Conservation (phyloP, 2,113 vertebrate species). For the Spilogale gracilis region DNA sequence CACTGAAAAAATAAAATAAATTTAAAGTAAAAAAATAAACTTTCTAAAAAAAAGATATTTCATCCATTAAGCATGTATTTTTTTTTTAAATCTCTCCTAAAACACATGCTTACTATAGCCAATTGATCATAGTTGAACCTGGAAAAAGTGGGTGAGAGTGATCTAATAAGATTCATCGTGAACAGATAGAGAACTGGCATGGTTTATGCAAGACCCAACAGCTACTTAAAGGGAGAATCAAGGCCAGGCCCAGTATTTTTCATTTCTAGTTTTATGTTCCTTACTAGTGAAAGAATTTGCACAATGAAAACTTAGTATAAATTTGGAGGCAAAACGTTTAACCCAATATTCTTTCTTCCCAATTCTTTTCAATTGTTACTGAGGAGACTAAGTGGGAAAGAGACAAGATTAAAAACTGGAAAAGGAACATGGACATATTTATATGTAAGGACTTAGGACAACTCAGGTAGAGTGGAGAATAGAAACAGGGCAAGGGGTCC, state of each 20-base stretch:
- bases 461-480: neutral
- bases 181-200: accelerated
- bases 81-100: neutral
- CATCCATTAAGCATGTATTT: neutral
- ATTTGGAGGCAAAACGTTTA: neutral
- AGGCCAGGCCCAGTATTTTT: accelerated
- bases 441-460: neutral
- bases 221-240: neutral
- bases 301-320: neutral
- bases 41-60: neutral
- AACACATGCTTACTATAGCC: neutral
- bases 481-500: accelerated
- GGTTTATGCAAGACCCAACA: neutral
- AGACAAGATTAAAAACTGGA: no score
- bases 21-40: no score
- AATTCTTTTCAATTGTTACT: neutral
- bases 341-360: neutral
- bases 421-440: neutral
- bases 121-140: neutral
- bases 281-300: neutral
- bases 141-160: neutral
- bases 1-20: no score
- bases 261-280: neutral
- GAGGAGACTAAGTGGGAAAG: neutral
- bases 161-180: neutral